Percentiles rank a stretch among this genome's conserved stretches.
phyloP scores from a whole-genome alignment of 1,140 invertebrate species.

The Phortica variegata region DNA sequence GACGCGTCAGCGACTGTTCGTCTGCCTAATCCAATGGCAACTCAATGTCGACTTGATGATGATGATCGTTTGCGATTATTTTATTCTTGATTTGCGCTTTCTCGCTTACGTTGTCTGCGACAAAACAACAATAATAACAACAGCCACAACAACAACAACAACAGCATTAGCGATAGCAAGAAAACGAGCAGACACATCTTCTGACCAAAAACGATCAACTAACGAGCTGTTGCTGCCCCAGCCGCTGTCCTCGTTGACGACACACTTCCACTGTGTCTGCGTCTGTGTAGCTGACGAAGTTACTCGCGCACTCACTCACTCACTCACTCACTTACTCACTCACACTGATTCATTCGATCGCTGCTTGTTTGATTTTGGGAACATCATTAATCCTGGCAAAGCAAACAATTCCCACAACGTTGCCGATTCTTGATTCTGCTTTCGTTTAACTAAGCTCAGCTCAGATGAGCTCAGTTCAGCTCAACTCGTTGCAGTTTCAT shows the following conservation, averaged over 20 bases:
- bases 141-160: conserved; percentile 33
- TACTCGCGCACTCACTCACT: too few relatives aligned
- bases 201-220: conserved; percentile 45
- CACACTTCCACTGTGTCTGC: neutral
- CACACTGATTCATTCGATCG: conserved; percentile 36
- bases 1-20: conserved; percentile 20
- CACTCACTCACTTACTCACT: too few relatives aligned
- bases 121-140: too few relatives aligned
- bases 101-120: too few relatives aligned
- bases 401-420: conserved; percentile 25
- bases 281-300: conserved; percentile 45
- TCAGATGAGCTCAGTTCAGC: too few relatives aligned
- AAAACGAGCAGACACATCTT: conserved; percentile 37
- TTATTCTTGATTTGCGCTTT: too few relatives aligned
- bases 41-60: too few relatives aligned
- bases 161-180: conserved; percentile 12
- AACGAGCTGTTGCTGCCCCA: conserved; percentile 34
- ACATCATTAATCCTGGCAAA: conserved; percentile 48
- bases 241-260: conserved; percentile 1
- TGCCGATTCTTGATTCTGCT: too few relatives aligned
- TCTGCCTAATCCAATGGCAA: too few relatives aligned
- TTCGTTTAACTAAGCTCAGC: too few relatives aligned
- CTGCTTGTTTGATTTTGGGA: conserved; percentile 18
- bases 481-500: too few relatives aligned
- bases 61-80: too few relatives aligned